phyloP scores from a whole-genome alignment of 2,113 vertebrate species.

The Onychostoma macrolepis region DNA sequence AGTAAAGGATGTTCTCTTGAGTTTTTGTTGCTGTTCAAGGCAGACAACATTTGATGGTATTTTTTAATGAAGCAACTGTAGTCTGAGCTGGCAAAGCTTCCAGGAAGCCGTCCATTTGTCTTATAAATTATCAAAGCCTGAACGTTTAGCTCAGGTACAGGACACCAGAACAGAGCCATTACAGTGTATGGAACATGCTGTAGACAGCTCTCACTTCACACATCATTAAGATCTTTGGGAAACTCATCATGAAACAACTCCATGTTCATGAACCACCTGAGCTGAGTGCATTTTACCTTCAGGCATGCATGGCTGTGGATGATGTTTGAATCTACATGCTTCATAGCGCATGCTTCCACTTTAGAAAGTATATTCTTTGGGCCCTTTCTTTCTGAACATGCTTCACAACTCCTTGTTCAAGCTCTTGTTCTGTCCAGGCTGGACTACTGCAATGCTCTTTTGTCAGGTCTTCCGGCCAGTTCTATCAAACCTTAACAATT shows the following conservation, averaged over 20 bases:
- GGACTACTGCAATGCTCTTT: too few relatives aligned
- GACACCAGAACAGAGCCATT: not conserved
- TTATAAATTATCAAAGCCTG: not conserved
- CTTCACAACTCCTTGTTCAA: too few relatives aligned
- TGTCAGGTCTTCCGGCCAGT: too few relatives aligned
- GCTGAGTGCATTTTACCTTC: not conserved
- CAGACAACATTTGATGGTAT: not conserved
- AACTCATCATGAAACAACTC: not conserved
- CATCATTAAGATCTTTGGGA: conserved; percentile 13
- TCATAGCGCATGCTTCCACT: not conserved
- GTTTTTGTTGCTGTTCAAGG: not conserved
- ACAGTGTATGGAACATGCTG: not conserved
- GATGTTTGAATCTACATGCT: not conserved
- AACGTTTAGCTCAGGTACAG: not conserved
- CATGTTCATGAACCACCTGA: conserved; percentile 24
- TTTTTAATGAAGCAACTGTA: not conserved
- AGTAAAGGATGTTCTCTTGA: not conserved
- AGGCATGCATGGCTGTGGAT: conserved; percentile 11
- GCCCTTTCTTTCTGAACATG: too few relatives aligned
- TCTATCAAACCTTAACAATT: too few relatives aligned
- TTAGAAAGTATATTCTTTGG: too few relatives aligned
- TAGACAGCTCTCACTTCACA: not conserved
- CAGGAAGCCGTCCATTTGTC: not conserved
- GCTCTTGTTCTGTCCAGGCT: too few relatives aligned
- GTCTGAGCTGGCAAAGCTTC: not conserved